phyloP scores from a whole-genome alignment of 2,113 vertebrate species.

The Paralichthys olivaceus region DNA sequence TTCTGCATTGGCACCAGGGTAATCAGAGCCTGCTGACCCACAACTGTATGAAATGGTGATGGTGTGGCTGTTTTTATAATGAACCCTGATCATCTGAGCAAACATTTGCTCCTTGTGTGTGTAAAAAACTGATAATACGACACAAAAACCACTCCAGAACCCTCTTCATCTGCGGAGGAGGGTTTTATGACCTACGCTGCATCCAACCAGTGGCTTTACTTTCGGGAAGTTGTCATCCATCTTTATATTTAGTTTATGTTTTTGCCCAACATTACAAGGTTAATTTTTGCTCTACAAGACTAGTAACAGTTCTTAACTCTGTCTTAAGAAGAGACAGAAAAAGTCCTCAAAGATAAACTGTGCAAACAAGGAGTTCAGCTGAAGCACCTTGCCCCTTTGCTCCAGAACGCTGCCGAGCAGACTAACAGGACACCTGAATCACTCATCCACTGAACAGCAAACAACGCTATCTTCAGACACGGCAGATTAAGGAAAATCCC shows the following conservation, averaged over 20 bases:
- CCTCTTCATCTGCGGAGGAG: not conserved
- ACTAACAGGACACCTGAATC: slow-evolving; percentile 22
- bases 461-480: slow-evolving; percentile 42
- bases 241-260: not conserved
- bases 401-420: not conserved
- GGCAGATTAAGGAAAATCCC: slow-evolving; percentile 47
- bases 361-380: slow-evolving; percentile 20
- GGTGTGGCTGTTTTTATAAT: not conserved
- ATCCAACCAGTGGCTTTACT: too few species aligned
- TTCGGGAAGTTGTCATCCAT: too few species aligned
- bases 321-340: not conserved
- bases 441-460: slow-evolving; percentile 17
- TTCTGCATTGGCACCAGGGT: not conserved
- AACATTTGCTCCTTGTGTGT: not conserved
- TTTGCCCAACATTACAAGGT: not conserved
- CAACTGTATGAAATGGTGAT: not conserved
- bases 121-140: not conserved
- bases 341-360: not conserved
- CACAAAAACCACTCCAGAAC: not conserved
- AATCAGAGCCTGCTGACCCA: slow-evolving; percentile 4
- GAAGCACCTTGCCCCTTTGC: not conserved
- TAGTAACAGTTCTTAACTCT: not conserved
- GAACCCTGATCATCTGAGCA: not conserved
- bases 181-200: too few species aligned
- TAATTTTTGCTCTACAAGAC: not conserved